phyloP scores from a whole-genome alignment of 2,797 vertebrate species.

The Pseudotriccus pelzelni region DNA sequence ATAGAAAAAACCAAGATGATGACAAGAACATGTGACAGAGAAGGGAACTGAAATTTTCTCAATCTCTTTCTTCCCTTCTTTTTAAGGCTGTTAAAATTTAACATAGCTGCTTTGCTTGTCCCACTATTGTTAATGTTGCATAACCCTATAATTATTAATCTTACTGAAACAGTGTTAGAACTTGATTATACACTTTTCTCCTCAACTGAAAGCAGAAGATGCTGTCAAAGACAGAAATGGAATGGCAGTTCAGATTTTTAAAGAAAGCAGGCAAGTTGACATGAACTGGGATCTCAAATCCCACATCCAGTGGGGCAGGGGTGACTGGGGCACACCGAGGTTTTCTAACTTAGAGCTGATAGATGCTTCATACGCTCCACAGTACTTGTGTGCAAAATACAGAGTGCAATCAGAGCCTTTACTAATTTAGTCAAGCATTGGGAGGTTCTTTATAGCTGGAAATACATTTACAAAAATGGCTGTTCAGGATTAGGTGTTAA shows the following conservation, averaged over 20 bases:
- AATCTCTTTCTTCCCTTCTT: slow-evolving; percentile 39
- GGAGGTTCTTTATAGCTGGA: neutral
- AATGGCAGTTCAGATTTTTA: neutral
- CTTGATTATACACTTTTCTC: slow-evolving; percentile 1
- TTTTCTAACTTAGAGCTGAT: neutral
- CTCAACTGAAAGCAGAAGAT: neutral
- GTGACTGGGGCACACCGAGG: neutral
- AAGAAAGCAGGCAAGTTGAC: neutral
- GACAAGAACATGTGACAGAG: slow-evolving; percentile 2
- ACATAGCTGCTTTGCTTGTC: neutral
- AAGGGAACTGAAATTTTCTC: slow-evolving; percentile 51
- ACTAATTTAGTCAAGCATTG: neutral
- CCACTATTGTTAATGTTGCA: neutral
- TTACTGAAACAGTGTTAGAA: neutral
- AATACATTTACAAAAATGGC: neutral
- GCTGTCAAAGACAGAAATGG: slow-evolving; percentile 11
- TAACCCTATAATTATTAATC: slow-evolving; percentile 10
- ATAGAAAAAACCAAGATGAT: neutral
- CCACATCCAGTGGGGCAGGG: neutral
- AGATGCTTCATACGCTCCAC: neutral
- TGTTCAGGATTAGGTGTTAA: neutral
- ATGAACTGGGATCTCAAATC: neutral
- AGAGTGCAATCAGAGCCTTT: neutral
- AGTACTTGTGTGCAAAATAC: neutral
- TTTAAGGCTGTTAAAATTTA: neutral